A percentile compares a stretch with the other conserved stretches of the same genome.
Conservation (phyloP, 2,888 invertebrate species). For the Leptinotarsa peninsularis region DNA sequence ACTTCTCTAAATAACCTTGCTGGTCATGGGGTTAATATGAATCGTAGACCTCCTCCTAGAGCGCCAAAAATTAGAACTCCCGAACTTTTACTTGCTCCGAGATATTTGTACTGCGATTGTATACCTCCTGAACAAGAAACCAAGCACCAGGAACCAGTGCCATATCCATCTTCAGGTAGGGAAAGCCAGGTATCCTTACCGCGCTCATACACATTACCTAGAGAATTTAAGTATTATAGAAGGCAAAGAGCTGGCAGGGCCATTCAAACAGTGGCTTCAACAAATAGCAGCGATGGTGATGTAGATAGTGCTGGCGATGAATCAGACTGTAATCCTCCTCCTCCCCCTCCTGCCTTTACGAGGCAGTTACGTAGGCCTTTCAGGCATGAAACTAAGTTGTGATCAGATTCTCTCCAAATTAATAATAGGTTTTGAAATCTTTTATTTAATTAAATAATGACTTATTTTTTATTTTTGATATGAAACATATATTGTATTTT, state of each 20-base stretch:
- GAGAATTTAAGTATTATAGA: slow-evolving; percentile 86
- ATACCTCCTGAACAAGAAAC: slow-evolving; percentile 57
- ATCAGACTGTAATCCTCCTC: slow-evolving; percentile 64
- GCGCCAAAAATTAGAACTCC: slow-evolving; percentile 74
- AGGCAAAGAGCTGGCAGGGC: slow-evolving; percentile 66
- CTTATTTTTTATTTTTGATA: slow-evolving; percentile 42
- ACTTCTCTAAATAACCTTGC: slow-evolving; percentile 65
- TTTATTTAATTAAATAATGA: slow-evolving; percentile 36
- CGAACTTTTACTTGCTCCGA: slow-evolving; percentile 83
- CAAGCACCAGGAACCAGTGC: slow-evolving; percentile 52
- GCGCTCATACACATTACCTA: slow-evolving; percentile 85
- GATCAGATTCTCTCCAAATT: slow-evolving; percentile 45
- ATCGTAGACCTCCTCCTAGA: slow-evolving; percentile 62
- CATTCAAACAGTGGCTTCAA: slow-evolving; percentile 81
- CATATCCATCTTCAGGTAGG: slow-evolving; percentile 71
- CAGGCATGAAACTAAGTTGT: slow-evolving; percentile 74
- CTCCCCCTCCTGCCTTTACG: slow-evolving; percentile 62
- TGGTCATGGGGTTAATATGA: slow-evolving; percentile 63
- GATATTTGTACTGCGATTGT: slow-evolving; percentile 73
- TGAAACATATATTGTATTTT: slow-evolving; percentile 39
- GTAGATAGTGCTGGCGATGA: slow-evolving; percentile 84
- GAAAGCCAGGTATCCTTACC: slow-evolving; percentile 86
- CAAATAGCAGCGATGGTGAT: slow-evolving; percentile 85
- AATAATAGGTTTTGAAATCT: slow-evolving; percentile 24
- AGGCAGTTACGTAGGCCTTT: slow-evolving; percentile 65